A percentile compares a stretch with the other conserved stretches of the same genome.
Conservation (phyloP, 2,797 vertebrate genomes). For the Fratercula arctica region DNA sequence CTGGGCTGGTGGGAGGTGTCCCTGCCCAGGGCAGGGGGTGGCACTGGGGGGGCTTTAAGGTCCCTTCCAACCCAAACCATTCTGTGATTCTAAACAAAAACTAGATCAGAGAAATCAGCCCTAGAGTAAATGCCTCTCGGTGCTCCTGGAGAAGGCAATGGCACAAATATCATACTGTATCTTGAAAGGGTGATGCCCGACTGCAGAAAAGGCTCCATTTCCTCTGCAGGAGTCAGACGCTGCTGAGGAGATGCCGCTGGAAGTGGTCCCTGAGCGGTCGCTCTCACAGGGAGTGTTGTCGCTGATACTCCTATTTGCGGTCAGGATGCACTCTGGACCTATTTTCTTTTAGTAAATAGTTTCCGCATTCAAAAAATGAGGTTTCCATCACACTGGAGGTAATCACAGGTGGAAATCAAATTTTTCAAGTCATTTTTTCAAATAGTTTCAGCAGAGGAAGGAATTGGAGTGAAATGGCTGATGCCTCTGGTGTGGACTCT, state of each 20-base stretch:
- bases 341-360: slow-evolving; percentile 23
- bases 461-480: slow-evolving; percentile 1
- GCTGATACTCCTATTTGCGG: neutral
- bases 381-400: neutral
- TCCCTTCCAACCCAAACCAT: too few species aligned
- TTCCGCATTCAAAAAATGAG: neutral
- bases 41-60: too few species aligned
- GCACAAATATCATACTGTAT: neutral
- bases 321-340: neutral
- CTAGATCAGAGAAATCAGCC: neutral
- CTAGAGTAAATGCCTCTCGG: neutral
- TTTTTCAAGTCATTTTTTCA: slow-evolving; percentile 43
- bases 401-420: slow-evolving; percentile 33
- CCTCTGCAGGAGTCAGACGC: neutral
- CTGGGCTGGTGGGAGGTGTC: too few species aligned
- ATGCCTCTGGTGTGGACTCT: neutral
- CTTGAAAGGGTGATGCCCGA: neutral
- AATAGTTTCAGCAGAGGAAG: slow-evolving; percentile 36
- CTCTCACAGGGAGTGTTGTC: neutral
- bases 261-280: neutral
- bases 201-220: neutral
- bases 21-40: too few species aligned
- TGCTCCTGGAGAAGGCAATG: neutral
- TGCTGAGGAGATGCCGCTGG: neutral
- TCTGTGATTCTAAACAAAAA: neutral